phyloP scores from a whole-genome alignment of 2,888 invertebrate genomes.

The Diarsia dahlii region DNA sequence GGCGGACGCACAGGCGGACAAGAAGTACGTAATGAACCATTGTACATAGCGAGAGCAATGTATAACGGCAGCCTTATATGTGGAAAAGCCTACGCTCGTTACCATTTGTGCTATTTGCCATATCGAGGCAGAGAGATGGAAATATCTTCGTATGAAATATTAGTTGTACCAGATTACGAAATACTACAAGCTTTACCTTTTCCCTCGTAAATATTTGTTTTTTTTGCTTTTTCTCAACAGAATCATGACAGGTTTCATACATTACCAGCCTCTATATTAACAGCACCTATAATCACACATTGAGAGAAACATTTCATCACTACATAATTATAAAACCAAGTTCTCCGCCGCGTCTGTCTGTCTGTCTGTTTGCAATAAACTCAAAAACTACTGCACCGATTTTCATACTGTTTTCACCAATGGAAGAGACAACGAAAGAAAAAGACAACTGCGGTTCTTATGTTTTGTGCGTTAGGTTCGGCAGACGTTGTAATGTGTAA shows the following conservation, averaged over 20 bases:
- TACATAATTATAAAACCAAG: too few species aligned
- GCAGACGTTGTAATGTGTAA: too few species aligned
- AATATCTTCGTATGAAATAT: constrained; percentile 70
- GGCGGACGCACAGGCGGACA: constrained; percentile 86
- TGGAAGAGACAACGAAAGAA: too few species aligned
- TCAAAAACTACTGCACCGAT: too few species aligned
- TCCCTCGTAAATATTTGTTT: background rate
- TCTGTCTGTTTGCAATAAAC: too few species aligned
- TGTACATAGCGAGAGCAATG: constrained; percentile 92
- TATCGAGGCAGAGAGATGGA: constrained; percentile 77
- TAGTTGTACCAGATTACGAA: constrained; percentile 58
- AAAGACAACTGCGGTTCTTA: too few species aligned
- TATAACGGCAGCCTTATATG: constrained; percentile 93
- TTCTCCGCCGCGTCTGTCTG: too few species aligned
- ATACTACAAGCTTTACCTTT: constrained; percentile 38
- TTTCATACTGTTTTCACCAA: too few species aligned
- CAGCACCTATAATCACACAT: too few species aligned
- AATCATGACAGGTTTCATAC: background rate
- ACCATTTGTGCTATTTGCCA: constrained; percentile 93
- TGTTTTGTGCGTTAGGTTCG: too few species aligned
- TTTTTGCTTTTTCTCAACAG: background rate
- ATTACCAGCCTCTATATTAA: background rate
- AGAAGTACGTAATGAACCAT: constrained; percentile 82
- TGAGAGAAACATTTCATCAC: too few species aligned
- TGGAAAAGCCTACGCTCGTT: constrained; percentile 92